These are phyloP conservation scores for Spialia ferax DNA, from an alignment of 2,888 invertebrate species.

Conservation along the genomic window DNA sequence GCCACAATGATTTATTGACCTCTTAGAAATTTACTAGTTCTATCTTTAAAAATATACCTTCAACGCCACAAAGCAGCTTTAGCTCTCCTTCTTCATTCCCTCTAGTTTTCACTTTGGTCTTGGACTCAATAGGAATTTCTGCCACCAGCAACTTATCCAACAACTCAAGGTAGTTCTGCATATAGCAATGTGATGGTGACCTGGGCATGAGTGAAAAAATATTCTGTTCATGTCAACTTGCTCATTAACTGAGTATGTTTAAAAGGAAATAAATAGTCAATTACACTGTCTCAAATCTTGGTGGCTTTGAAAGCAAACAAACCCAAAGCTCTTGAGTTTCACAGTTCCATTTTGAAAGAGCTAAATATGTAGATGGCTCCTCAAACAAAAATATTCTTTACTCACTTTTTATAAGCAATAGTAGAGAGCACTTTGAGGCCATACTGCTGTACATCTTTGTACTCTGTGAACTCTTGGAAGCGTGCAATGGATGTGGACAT, in stretches of 20 bases:
- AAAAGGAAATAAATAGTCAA: too few species aligned
- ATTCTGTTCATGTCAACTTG: background rate
- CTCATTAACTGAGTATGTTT: too few species aligned
- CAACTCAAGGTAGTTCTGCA: slow-evolving; percentile 88
- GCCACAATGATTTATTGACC: too few species aligned
- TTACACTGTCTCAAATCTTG: too few species aligned
- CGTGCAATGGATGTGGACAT: slow-evolving; percentile 88
- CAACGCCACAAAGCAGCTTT: slow-evolving; percentile 73
- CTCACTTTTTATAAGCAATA: slow-evolving; percentile 74
- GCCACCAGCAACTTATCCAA: slow-evolving; percentile 85
- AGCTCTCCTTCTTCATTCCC: slow-evolving; percentile 64
- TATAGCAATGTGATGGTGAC: slow-evolving; percentile 85
- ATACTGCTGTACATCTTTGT: slow-evolving; percentile 91
- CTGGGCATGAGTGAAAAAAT: slow-evolving; percentile 48
- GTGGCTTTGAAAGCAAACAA: background rate
- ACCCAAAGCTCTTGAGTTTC: too few species aligned
- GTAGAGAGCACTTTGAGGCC: slow-evolving; percentile 85
- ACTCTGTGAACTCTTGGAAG: slow-evolving; percentile 91
- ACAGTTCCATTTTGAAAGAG: too few species aligned
- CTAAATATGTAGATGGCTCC: too few species aligned
- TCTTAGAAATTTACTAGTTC: too few species aligned
- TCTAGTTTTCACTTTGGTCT: slow-evolving; percentile 64
- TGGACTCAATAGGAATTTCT: slow-evolving; percentile 78
- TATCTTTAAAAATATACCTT: too few species aligned
- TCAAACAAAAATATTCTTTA: background rate